Percentiles rank a stretch among this genome's conserved stretches.
Conservation (phyloP, 1,140 invertebrate species). For the Hydropsyche tenuis region DNA sequence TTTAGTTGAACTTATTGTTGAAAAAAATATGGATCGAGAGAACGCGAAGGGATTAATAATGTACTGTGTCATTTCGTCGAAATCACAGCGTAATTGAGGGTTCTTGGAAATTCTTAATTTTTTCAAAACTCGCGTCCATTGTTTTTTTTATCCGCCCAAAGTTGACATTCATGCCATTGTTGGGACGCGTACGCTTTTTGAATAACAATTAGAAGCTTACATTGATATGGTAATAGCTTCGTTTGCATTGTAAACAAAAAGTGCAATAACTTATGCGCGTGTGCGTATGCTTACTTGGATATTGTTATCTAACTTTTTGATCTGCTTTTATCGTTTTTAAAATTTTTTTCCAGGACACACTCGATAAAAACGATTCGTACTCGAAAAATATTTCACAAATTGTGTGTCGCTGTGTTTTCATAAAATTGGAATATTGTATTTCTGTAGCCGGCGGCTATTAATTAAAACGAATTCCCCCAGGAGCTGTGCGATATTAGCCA, state of each 20-base stretch:
- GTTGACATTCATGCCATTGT: conserved; percentile 9
- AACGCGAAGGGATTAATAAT: no score
- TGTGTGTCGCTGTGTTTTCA: neutral
- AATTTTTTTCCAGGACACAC: neutral
- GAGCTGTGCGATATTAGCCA: conserved; percentile 16
- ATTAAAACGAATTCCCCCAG: conserved; percentile 14
- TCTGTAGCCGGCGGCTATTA: conserved; percentile 10
- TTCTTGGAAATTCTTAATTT: neutral
- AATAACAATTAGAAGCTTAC: neutral
- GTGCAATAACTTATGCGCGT: neutral
- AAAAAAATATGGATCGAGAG: no score
- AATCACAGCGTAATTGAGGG: no score
- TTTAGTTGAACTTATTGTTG: no score
- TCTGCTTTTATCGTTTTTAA: neutral
- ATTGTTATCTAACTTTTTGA: neutral
- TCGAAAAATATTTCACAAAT: neutral
- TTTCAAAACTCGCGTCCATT: neutral
- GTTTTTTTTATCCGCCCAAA: neutral
- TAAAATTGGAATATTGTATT: conserved; percentile 17
- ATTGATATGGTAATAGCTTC: neutral
- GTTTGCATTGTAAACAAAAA: conserved; percentile 7
- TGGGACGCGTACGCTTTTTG: neutral
- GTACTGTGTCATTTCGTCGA: no score
- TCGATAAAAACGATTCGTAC: no score
- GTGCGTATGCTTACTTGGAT: neutral